A percentile compares a stretch with the other conserved stretches of the same genome.
Conservation (phyloP, 2,113 vertebrate genomes). For the Protomyctophum bolini region DNA sequence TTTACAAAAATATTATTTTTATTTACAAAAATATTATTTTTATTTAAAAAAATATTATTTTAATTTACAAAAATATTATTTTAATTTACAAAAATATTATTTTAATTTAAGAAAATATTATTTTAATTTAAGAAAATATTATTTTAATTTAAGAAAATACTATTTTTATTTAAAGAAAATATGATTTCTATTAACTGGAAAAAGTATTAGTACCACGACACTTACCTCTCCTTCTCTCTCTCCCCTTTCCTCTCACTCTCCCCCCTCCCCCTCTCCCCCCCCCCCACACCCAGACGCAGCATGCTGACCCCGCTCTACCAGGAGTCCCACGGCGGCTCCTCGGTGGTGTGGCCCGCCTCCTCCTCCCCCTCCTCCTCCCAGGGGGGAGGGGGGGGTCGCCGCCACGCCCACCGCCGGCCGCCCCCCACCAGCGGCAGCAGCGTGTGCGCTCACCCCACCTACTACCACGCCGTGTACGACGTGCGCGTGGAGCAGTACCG, state of each 20-base stretch:
- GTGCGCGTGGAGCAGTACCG: conserved; percentile 68
- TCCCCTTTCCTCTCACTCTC: not conserved
- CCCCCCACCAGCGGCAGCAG: conserved; percentile 72
- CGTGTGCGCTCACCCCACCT: conserved; percentile 72
- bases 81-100: too few species aligned
- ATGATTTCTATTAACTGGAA: too few species aligned
- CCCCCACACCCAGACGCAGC: conserved; percentile 49
- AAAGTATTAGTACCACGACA: too few species aligned
- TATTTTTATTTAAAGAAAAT: too few species aligned
- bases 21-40: too few species aligned
- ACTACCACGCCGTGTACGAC: conserved; percentile 78
- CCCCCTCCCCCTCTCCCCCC: not conserved
- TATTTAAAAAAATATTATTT: too few species aligned
- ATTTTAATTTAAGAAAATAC: too few species aligned
- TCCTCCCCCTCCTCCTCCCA: conserved; percentile 53
- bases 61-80: too few species aligned
- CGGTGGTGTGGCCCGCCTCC: conserved; percentile 69
- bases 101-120: too few species aligned
- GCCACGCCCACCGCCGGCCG: conserved; percentile 54
- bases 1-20: too few species aligned
- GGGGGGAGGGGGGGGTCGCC: conserved; percentile 45
- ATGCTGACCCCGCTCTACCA: conserved; percentile 71
- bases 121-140: too few species aligned
- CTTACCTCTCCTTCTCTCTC: not conserved
- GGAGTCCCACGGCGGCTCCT: conserved; percentile 72